Conservation (phyloP, 2,888 invertebrate genomes). For the Rhamnusium bicolor region DNA sequence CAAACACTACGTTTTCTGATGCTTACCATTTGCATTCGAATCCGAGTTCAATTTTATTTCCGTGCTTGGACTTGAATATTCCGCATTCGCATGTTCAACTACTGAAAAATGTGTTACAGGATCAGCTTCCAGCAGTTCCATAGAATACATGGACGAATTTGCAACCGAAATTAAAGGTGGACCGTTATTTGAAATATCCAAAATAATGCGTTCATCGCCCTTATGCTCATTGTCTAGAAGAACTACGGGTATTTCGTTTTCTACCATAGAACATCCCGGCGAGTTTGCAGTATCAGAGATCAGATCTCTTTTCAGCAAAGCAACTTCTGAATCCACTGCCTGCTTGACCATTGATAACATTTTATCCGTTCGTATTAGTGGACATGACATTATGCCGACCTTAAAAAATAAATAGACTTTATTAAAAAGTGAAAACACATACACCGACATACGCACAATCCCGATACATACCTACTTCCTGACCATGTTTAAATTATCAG, state of each 20-base stretch:
- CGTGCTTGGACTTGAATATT: background rate
- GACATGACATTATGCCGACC: constrained; percentile 3
- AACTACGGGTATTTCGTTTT: background rate
- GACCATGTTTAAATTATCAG: too few species aligned
- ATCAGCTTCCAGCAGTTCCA: background rate
- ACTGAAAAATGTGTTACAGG: background rate
- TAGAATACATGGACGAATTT: background rate
- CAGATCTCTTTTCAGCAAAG: background rate
- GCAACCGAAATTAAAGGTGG: background rate
- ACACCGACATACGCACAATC: constrained; percentile 1
- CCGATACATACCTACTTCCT: background rate
- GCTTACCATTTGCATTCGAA: background rate
- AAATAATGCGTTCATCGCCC: too few species aligned
- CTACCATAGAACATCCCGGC: too few species aligned
- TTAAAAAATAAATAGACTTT: constrained; percentile 1
- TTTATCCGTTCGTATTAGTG: constrained; percentile 3
- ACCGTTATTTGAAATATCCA: background rate
- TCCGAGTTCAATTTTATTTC: background rate
- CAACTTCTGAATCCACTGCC: background rate
- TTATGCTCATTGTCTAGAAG: background rate
- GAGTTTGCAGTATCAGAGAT: background rate
- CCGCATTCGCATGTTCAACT: constrained; percentile 6
- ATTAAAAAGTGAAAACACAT: background rate
- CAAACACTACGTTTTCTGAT: background rate
- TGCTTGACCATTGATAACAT: background rate